These are phyloP conservation scores for Drosophila sechellia DNA, from an alignment of 1,140 invertebrate species.

Conservation along the genomic window DNA sequence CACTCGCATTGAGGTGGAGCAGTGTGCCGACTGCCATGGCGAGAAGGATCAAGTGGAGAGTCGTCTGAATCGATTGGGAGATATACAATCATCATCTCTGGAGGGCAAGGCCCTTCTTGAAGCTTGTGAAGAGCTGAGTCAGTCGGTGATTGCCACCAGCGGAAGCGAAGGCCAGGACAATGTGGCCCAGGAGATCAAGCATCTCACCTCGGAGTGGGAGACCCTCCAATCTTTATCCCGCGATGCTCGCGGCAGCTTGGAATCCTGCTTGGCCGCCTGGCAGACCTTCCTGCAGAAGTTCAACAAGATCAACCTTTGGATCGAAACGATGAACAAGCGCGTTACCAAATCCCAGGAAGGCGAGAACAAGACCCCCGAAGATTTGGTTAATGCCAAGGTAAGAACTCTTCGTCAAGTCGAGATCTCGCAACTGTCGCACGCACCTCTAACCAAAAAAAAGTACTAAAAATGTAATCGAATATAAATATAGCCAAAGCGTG, in stretches of 20 bases:
- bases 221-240: slow-evolving; percentile 92
- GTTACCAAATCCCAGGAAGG: slow-evolving; percentile 88
- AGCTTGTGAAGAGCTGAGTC: slow-evolving; percentile 90
- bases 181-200: slow-evolving; percentile 93
- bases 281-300: slow-evolving; percentile 92
- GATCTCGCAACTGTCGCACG: slow-evolving; percentile 64
- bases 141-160: slow-evolving; percentile 92
- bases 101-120: slow-evolving; percentile 90
- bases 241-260: slow-evolving; percentile 91
- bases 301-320: slow-evolving; percentile 91
- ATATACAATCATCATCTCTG: slow-evolving; percentile 88
- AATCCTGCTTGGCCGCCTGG: slow-evolving; percentile 94
- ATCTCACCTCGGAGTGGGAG: slow-evolving; percentile 94
- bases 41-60: slow-evolving; percentile 91
- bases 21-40: slow-evolving; percentile 93
- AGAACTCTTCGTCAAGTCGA: slow-evolving; percentile 68
- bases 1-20: slow-evolving; percentile 92
- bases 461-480: slow-evolving; percentile 54
- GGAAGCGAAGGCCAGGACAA: slow-evolving; percentile 93
- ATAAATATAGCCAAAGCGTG: slow-evolving; percentile 25
- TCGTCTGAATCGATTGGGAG: slow-evolving; percentile 89
- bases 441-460: slow-evolving; percentile 66
- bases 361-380: slow-evolving; percentile 92
- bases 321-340: slow-evolving; percentile 89
- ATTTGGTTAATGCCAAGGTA: slow-evolving; percentile 91